Evolutionary conservation across 1,140 invertebrate species (phyloP), one percentile per base, ranked within the genome.

Genomic region (Copidosoma floridanum): DNA sequence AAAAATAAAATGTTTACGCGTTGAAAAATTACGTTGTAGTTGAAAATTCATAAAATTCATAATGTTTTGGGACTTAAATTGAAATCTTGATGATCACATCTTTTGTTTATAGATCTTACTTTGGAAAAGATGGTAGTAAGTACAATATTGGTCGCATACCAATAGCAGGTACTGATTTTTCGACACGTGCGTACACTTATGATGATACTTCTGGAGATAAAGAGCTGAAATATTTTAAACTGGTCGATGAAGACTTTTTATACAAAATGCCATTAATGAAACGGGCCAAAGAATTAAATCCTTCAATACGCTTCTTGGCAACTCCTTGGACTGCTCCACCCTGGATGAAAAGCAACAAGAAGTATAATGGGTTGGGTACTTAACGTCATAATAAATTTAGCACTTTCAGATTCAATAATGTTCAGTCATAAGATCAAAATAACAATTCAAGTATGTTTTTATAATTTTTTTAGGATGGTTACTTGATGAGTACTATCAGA

Each of bases 301-400:
- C 66, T 7, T 40, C 68, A 0, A 11, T 68, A 67, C 82, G 57
- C 21, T 75, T 94, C 1, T 79, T 94, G 58, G 85, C 84, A 0
- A 84, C 87, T 11, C 84, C 90, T 0, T 97, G 95, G 95, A 89
- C 88, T 53, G 84, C 94, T 0, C 95, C 95, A 0, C 75, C 81
- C 5, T 98, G 94, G 94, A 97, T 98, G 94, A 98, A 98, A 79
- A 89, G 86, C 0, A 93, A 90, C 67, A 80, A 88, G 21, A 76
- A 74, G 48, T 85, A 83, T 68, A 79, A 78, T 6, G 85, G 85
- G 11, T 20, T 18, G 8, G 24, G 57, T 66, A 21, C 58, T 41
- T 54, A 40, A n/a, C 29, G 6, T 8, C 29, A 32, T 32, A 32
- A 32, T 32, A 12, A 32, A 32, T 32, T 32, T 32, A 32, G n/a